A percentile compares a stretch with the other conserved stretches of the same genome.
Evolutionary conservation across 1,140 invertebrate species (phyloP).

Genomic region (Galendromus occidentalis): DNA sequence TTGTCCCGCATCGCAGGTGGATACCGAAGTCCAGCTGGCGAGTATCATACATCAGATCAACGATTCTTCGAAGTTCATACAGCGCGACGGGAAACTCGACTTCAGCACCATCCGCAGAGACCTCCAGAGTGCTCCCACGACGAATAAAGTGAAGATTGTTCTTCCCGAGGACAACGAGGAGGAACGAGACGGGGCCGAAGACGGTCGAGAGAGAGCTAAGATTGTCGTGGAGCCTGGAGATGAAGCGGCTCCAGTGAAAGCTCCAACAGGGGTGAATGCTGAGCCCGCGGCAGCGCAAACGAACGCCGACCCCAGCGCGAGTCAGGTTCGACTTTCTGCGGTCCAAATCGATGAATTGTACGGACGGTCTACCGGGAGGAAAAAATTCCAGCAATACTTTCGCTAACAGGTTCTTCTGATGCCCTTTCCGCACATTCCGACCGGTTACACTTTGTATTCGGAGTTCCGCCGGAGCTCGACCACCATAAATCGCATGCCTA

Average conservation of each 20-base stretch:
- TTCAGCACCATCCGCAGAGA: slow-evolving; percentile 1
- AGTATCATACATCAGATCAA: slow-evolving; percentile 7
- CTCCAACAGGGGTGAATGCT: too few relatives aligned
- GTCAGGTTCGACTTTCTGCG: too few relatives aligned
- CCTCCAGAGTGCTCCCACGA: background rate
- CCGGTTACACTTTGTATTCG: background rate
- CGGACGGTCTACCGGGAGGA: too few relatives aligned
- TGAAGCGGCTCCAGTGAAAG: too few relatives aligned
- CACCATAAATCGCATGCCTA: background rate
- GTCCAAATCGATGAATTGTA: too few relatives aligned
- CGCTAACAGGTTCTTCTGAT: background rate
- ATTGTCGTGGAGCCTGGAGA: too few relatives aligned
- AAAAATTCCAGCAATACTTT: background rate
- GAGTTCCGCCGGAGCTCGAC: slow-evolving; percentile 4
- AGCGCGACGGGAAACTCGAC: slow-evolving; percentile 1
- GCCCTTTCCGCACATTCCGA: background rate
- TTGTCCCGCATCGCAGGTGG: background rate
- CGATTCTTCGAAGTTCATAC: background rate
- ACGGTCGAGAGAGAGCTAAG: too few relatives aligned
- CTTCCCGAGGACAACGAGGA: background rate
- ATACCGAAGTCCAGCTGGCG: background rate
- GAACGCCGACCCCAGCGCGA: too few relatives aligned
- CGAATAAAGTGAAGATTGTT: background rate
- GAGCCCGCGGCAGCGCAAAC: too few relatives aligned
- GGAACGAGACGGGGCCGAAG: too few relatives aligned